Base-by-base conservation (phyloP, 1,140 invertebrate species). In the Heliothis virescens region DNA sequence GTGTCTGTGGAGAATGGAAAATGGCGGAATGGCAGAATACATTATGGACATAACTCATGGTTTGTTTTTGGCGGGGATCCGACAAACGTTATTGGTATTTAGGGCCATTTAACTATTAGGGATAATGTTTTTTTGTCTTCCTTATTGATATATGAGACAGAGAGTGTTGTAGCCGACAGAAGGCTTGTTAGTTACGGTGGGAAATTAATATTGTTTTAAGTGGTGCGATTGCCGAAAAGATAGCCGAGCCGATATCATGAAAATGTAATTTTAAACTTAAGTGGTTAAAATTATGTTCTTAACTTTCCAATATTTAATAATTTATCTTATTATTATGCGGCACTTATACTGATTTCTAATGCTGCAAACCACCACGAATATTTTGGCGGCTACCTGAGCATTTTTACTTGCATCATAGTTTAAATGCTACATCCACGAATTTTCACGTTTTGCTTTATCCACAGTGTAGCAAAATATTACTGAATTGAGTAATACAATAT, bases 11-110 rank as follows among this genome's bases (percentile, higher is more conserved):
- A 94, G 92, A 94, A 94, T 94, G 91, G 92, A 92, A 94, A 94
- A 94, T 94, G 92, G 91, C 90, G 91, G 92, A 93, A 93, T 93
- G 84, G 92, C 78, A 90, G 88, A 91, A 93, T 91, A 92, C 89
- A 94, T 92, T 91, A 90, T 88, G 88, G 89, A 88, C 88, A 94
- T 94, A 94, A 94, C 89, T 94, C 92, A 94, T 87, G 92, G 91
- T 94, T 94, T 94, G 92, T 94, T 94, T 94, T 94, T 92, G 93
- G 92, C 92, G 90, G 92, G 91, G 93, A 86, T 89, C 89, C 91
- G 92, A 94, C 93, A 94, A 94, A 89, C 93, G 88, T 93, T 94
- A 94, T 94, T 94, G 93, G 91, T 94, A 94, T 94, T 94, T 93
- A 93, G 89, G 89, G 91, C 83, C 89, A 90, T 91, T 93, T 92